A percentile compares a stretch with the other conserved stretches of the same genome.
phyloP scores from a whole-genome alignment of 92 coral and sea anemone genomes.

The Actinostola sp. region DNA sequence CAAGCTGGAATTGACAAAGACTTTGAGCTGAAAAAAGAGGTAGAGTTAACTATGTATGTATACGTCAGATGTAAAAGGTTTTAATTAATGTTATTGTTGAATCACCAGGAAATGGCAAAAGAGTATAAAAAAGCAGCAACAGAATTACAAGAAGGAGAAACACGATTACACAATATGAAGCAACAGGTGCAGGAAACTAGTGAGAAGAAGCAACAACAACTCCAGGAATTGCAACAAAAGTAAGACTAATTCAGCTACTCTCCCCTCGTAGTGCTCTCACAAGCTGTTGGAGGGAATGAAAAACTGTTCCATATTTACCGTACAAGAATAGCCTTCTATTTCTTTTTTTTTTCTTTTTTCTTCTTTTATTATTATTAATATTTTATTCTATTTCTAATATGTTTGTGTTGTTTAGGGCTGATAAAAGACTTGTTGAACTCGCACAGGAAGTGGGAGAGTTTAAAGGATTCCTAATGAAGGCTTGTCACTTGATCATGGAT shows the following conservation, averaged over 20 bases:
- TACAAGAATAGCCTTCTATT: too few relatives aligned
- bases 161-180: slow-evolving; percentile 59
- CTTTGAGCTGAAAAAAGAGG: slow-evolving; percentile 88
- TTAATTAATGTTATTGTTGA: not conserved
- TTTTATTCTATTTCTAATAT: too few relatives aligned
- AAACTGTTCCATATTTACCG: too few relatives aligned
- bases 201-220: slow-evolving; percentile 61
- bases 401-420: slow-evolving; percentile 62
- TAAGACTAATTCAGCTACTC: not conserved
- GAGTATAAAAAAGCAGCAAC: slow-evolving; percentile 67
- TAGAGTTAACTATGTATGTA: slow-evolving; percentile 8
- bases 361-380: too few relatives aligned
- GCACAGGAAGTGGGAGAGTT: slow-evolving; percentile 66
- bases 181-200: slow-evolving; percentile 48
- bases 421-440: slow-evolving; percentile 43
- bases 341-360: too few relatives aligned
- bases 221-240: slow-evolving; percentile 64
- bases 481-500: slow-evolving; percentile 74
- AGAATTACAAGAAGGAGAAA: slow-evolving; percentile 58
- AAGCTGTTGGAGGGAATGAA: too few relatives aligned
- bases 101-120: slow-evolving; percentile 68
- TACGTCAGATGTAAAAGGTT: not conserved
- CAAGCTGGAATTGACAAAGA: slow-evolving; percentile 78
- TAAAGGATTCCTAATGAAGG: slow-evolving; percentile 62
- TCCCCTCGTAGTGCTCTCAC: not conserved